phyloP scores from a whole-genome alignment of 2,888 invertebrate species.

The Drosophila robusta region DNA sequence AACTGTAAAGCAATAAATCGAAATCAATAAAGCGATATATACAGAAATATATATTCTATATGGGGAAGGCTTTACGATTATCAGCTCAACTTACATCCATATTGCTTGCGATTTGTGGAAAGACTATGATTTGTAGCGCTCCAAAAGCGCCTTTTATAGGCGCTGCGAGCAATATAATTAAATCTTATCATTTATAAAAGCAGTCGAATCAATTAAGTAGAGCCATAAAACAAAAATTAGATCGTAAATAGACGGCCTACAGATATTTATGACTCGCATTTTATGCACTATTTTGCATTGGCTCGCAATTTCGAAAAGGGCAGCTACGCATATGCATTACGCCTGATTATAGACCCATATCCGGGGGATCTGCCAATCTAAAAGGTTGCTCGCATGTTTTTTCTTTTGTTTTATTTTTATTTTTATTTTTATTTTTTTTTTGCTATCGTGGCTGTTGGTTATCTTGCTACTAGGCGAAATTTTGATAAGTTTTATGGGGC shows the following conservation, averaged over 20 bases:
- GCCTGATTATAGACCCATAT: background rate
- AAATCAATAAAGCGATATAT: background rate
- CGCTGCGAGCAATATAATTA: constrained; percentile 47
- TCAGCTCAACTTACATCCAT: constrained; percentile 64
- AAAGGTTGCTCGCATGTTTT: constrained; percentile 25
- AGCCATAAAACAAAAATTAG: constrained; percentile 1
- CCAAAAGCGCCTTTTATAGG: constrained; percentile 57
- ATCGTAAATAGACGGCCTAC: background rate
- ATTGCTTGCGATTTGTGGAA: constrained; percentile 34
- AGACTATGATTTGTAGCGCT: constrained; percentile 54
- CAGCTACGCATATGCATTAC: background rate
- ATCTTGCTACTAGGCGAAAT: constrained; percentile 57
- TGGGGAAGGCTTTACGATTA: background rate
- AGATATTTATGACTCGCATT: constrained; percentile 14
- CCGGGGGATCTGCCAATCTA: constrained; percentile 11
- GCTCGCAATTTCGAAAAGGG: background rate
- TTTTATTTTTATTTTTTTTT: constrained; percentile 11
- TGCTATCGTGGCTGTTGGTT: constrained; percentile 15
- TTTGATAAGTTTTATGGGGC: constrained; percentile 53
- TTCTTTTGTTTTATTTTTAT: constrained; percentile 2
- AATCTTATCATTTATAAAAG: constrained; percentile 52
- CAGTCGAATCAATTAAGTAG: background rate
- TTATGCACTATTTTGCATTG: constrained; percentile 7
- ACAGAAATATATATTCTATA: background rate
- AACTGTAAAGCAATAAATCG: constrained; percentile 44